Evolutionary conservation across 2,113 vertebrate species (phyloP).

Genomic region (Chamaetylas fuelleborni): DNA sequence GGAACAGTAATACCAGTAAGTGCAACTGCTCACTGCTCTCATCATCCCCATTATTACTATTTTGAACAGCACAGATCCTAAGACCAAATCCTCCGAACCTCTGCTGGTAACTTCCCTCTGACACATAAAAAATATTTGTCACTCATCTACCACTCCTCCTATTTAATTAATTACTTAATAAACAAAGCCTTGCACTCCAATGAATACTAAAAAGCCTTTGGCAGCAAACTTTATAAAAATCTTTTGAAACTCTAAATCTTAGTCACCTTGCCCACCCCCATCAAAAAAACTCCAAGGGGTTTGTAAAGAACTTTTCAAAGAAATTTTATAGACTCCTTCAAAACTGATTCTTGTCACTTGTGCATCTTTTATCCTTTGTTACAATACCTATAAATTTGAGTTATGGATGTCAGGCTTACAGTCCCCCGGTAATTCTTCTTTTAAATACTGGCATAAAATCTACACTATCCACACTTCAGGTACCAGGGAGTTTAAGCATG

Average conservation of each 20-base stretch:
- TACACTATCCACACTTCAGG: neutral
- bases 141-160: neutral
- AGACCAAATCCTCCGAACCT: neutral
- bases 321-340: neutral
- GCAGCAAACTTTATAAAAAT: neutral
- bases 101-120: neutral
- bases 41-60: neutral
- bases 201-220: neutral
- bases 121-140: neutral
- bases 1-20: neutral
- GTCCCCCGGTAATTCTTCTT: neutral
- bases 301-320: neutral
- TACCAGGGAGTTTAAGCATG: neutral
- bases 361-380: neutral
- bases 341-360: neutral
- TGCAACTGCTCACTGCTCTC: neutral
- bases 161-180: neutral
- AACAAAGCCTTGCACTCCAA: neutral
- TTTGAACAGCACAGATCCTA: neutral
- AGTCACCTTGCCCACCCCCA: neutral
- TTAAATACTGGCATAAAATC: neutral
- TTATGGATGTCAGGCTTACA: neutral
- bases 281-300: neutral
- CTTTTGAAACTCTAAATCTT: neutral
- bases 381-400: neutral